Percentiles rank a stretch among this genome's conserved stretches.
phyloP scores from a whole-genome alignment of 2,888 invertebrate species.

The Euplexia lucipara region DNA sequence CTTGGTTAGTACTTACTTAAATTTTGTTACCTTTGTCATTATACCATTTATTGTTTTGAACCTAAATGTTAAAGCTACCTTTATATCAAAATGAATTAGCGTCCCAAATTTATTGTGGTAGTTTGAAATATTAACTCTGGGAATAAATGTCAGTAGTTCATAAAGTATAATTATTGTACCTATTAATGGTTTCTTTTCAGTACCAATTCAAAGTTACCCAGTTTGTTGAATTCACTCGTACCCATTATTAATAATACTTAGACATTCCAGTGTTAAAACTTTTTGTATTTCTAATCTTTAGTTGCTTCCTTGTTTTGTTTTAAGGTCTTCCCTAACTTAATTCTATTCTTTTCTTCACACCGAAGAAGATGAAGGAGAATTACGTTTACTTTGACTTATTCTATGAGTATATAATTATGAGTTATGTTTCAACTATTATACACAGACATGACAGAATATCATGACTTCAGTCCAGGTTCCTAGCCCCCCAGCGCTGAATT shows the following conservation, averaged over 20 bases:
- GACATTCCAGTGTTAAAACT: not conserved
- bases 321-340: not conserved
- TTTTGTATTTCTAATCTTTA: not conserved
- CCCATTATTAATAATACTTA: not conserved
- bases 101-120: slow-evolving; percentile 60
- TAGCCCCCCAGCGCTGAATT: too few relatives aligned
- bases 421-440: too few relatives aligned
- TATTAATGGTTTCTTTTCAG: not conserved
- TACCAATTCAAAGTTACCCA: not conserved
- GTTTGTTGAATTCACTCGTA: not conserved
- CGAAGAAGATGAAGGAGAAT: not conserved
- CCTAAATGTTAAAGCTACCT: slow-evolving; percentile 7
- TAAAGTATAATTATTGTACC: slow-evolving; percentile 1
- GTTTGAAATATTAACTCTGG: slow-evolving; percentile 38
- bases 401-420: too few relatives aligned
- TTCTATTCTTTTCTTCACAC: slow-evolving; percentile 24
- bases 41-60: not conserved
- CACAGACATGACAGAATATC: too few relatives aligned
- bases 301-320: too few relatives aligned
- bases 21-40: not conserved
- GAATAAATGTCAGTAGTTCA: slow-evolving; percentile 30
- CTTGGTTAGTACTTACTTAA: slow-evolving; percentile 2
- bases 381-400: not conserved
- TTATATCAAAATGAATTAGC: slow-evolving; percentile 49
- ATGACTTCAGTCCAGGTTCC: too few relatives aligned